Evolutionary conservation across 1,140 invertebrate genomes (phyloP), one percentile per base, ranked within the genome.

Genomic region (Phortica variegata): DNA sequence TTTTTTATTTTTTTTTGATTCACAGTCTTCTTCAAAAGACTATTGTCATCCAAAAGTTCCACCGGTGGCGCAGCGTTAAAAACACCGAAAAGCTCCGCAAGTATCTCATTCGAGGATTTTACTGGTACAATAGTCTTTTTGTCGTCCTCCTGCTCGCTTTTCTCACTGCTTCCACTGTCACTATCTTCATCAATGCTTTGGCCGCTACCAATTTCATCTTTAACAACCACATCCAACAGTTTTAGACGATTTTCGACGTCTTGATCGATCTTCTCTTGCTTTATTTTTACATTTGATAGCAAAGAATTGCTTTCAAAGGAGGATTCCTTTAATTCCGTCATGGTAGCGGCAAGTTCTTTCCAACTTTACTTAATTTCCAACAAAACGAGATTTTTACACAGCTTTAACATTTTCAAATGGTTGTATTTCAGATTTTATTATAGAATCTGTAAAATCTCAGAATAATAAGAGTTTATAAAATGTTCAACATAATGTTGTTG

Each of bases 51-150:
- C 13, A 58, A 38, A 13, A 66, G 57, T 33, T 57, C 79, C 57
- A 81, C 77, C 7, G 83, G 82, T 33, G 83, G 83, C 45, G 79
- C 79, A 19, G 80, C 83, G 61, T 69, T 75, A 17, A 75, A 75
- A 4, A 84, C 87, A 41, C 83, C 80, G 59, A 91, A 91, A 0
- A 91, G 77, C 74, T 90, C 88, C 0, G 86, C 86, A 6, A 91
- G 77, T 60, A 91, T 90, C 69, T 91, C 87, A 69, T 84, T 87
- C 0, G 88, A 89, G 3, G 87, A 85, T 61, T 87, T 87, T 1
- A 73, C 75, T 2, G 76, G 73, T 15, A 72, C 73, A 42, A 80
- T 76, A 49, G 65, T 74, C 48, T 66, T 71, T 39, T 80, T 82
- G 55, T 73, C 68, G 20, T 54, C 58, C 4, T 5, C 58, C 1